Percentiles rank a stretch among this genome's conserved stretches.
Conservation (phyloP, 2,888 invertebrate genomes). For the Gnatocerus cornutus region DNA sequence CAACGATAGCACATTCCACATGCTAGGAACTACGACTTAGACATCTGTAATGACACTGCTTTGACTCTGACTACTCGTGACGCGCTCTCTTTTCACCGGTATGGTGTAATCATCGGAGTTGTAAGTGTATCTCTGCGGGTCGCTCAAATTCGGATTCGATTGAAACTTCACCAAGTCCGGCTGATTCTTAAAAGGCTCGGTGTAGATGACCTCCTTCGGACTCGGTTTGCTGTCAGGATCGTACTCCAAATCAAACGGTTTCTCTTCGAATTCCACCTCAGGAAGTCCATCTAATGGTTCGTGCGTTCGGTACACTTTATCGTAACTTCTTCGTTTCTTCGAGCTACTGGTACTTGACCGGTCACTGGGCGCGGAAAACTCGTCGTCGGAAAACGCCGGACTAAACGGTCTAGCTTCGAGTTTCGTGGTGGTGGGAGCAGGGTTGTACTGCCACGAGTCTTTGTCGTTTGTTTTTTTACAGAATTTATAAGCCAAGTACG, state of each 20-base stretch:
- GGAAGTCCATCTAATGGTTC: slow-evolving; percentile 85
- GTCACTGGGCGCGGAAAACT: slow-evolving; percentile 60
- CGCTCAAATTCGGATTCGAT: slow-evolving; percentile 54
- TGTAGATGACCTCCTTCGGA: slow-evolving; percentile 54
- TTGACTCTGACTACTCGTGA: slow-evolving; percentile 65
- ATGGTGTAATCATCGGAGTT: slow-evolving; percentile 60
- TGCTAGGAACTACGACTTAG: slow-evolving; percentile 56
- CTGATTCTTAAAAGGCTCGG: slow-evolving; percentile 53
- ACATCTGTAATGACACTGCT: slow-evolving; percentile 67
- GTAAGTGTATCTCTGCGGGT: slow-evolving; percentile 51
- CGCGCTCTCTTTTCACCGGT: slow-evolving; percentile 57
- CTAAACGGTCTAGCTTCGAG: slow-evolving; percentile 52
- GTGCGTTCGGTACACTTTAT: slow-evolving; percentile 87
- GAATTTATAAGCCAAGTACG: slow-evolving; percentile 75
- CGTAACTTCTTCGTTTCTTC: slow-evolving; percentile 84
- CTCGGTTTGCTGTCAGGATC: slow-evolving; percentile 53
- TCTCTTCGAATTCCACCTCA: slow-evolving; percentile 85
- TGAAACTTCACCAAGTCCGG: slow-evolving; percentile 56
- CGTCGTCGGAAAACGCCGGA: slow-evolving; percentile 60
- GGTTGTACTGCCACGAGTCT: slow-evolving; percentile 65
- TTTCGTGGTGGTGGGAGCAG: slow-evolving; percentile 55
- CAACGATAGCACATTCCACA: slow-evolving; percentile 56
- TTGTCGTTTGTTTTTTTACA: slow-evolving; percentile 70
- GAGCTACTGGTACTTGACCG: slow-evolving; percentile 54
- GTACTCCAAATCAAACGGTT: slow-evolving; percentile 78